Conservation (phyloP, 2,888 invertebrate species). For the Agriopis aurantiaria region DNA sequence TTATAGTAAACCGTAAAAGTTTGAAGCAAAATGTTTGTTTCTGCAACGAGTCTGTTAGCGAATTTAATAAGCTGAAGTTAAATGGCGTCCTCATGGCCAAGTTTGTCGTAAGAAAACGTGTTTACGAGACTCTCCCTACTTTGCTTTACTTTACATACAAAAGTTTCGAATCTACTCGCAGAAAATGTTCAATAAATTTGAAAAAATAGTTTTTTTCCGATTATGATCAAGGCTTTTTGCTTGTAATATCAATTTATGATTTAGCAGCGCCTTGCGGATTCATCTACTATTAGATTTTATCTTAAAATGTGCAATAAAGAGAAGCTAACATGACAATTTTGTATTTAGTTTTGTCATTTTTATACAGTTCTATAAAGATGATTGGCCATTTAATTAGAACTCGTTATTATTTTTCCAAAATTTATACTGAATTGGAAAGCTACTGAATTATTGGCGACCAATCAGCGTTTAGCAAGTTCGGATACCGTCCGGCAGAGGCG, state of each 20-base stretch:
- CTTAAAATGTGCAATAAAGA: no score
- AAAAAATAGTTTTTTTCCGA: neutral
- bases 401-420: no score
- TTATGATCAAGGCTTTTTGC: neutral
- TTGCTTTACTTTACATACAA: neutral
- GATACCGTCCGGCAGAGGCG: no score
- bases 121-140: slow-evolving; percentile 31
- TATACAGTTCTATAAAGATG: no score
- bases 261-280: no score
- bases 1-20: slow-evolving; percentile 17
- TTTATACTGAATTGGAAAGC: no score
- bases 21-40: slow-evolving; percentile 20
- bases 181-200: slow-evolving; percentile 7
- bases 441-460: no score
- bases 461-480: no score
- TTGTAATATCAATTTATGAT: neutral
- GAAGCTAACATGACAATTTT: no score
- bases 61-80: slow-evolving; percentile 28
- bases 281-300: no score
- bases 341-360: no score
- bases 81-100: slow-evolving; percentile 21
- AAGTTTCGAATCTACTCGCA: slow-evolving; percentile 9
- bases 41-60: slow-evolving; percentile 22
- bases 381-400: no score
- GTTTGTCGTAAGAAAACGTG: slow-evolving; percentile 42